phyloP scores from a whole-genome alignment of 2,113 vertebrate species.

The Leiothrix lutea region DNA sequence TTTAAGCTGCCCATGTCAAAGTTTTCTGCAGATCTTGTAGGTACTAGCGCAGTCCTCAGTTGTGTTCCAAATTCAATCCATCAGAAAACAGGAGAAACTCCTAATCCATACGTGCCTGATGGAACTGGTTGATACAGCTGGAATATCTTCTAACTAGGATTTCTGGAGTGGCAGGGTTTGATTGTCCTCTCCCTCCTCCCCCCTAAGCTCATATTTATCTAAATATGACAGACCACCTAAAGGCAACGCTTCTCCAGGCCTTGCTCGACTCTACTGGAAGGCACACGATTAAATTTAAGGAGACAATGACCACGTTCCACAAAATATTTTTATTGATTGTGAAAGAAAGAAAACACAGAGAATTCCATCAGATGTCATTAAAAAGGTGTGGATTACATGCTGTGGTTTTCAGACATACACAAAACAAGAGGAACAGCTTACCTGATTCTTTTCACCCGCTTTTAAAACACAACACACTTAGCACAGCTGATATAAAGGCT shows the following conservation, averaged over 20 bases:
- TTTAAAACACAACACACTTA: neutral
- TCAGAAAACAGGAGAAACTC: neutral
- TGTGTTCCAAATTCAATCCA: constrained; percentile 16
- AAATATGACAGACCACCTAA: neutral
- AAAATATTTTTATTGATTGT: constrained; percentile 75
- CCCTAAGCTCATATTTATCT: neutral
- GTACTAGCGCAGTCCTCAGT: neutral
- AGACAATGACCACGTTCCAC: constrained; percentile 70
- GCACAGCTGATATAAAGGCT: neutral
- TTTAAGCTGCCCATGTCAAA: neutral
- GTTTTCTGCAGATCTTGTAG: neutral
- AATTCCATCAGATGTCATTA: constrained; percentile 34
- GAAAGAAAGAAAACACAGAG: neutral
- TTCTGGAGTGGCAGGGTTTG: neutral
- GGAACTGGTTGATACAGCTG: neutral
- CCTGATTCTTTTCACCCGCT: constrained; percentile 6
- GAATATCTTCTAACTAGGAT: neutral
- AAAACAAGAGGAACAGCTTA: constrained; percentile 26
- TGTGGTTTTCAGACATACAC: constrained; percentile 6
- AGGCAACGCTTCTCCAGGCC: neutral
- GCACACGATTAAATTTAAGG: constrained; percentile 45
- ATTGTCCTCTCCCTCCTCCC: neutral
- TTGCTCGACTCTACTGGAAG: neutral
- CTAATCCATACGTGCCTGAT: neutral
- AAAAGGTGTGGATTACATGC: constrained; percentile 15